Conservation (phyloP, 2,888 invertebrate species). For the Drosophila testacea region DNA sequence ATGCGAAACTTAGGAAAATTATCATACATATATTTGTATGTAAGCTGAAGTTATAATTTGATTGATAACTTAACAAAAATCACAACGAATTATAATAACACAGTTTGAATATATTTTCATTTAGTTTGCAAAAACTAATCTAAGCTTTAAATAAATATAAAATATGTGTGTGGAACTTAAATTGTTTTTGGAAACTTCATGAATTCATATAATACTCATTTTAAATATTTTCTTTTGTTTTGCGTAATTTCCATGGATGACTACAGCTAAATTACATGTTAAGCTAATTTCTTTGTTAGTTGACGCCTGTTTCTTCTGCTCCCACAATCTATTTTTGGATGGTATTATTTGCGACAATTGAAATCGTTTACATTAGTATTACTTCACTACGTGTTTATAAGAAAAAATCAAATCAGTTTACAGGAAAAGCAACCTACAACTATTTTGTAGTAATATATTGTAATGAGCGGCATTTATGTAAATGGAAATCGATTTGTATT, state of each 20-base stretch:
- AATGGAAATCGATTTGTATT: conserved; percentile 56
- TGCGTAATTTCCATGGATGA: conserved; percentile 37
- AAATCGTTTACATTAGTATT: conserved; percentile 58
- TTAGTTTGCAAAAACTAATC: conserved; percentile 21
- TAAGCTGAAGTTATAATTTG: conserved; percentile 57
- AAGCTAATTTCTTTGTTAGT: conserved; percentile 67
- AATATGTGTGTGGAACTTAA: conserved; percentile 38
- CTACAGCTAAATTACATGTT: conserved; percentile 73
- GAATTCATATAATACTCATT: conserved; percentile 65
- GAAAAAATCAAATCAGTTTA: conserved; percentile 25
- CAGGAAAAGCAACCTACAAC: conserved; percentile 58
- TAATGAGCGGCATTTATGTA: conserved; percentile 50
- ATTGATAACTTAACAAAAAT: conserved; percentile 63
- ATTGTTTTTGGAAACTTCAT: conserved; percentile 35
- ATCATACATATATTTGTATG: conserved; percentile 47
- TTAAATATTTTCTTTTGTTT: conserved; percentile 19
- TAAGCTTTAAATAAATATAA: conserved; percentile 45
- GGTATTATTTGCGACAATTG: conserved; percentile 75
- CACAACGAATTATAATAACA: conserved; percentile 77
- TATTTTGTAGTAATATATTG: conserved; percentile 48
- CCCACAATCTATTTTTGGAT: conserved; percentile 52
- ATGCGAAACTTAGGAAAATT: conserved; percentile 44
- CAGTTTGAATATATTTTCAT: conserved; percentile 53
- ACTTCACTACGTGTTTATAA: conserved; percentile 40
- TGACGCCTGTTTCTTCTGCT: conserved; percentile 44